A percentile compares a stretch with the other conserved stretches of the same genome.
Evolutionary conservation across 1,140 invertebrate species (phyloP).

Genomic region (Micrasema minimum): DNA sequence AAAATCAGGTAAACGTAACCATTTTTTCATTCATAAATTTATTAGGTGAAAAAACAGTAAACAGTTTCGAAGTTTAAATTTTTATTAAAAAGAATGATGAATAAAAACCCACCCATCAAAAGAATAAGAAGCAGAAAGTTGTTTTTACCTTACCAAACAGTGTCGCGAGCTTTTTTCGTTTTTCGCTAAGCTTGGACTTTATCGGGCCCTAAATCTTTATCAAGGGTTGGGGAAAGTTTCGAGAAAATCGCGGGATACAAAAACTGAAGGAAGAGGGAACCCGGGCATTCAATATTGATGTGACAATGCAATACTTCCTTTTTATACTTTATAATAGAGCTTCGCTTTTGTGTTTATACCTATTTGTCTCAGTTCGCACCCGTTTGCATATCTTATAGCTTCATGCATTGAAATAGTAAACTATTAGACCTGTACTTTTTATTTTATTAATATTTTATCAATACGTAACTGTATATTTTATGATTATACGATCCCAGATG

Average conservation of each 20-base stretch:
- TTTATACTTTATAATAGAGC: slow-evolving; percentile 36
- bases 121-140: slow-evolving; percentile 12
- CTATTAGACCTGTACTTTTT: too few relatives aligned
- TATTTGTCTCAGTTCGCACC: too few relatives aligned
- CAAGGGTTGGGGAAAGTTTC: slow-evolving; percentile 36
- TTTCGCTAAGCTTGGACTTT: slow-evolving; percentile 36
- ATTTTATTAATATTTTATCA: too few relatives aligned
- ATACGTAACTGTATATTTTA: too few relatives aligned
- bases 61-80: not conserved
- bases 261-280: slow-evolving; percentile 42
- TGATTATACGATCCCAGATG: too few relatives aligned
- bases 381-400: too few relatives aligned
- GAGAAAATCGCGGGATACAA: slow-evolving; percentile 27
- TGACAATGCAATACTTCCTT: slow-evolving; percentile 53
- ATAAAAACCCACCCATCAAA: slow-evolving; percentile 13
- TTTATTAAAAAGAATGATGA: slow-evolving; percentile 20
- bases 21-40: too few relatives aligned
- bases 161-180: slow-evolving; percentile 13
- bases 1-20: too few relatives aligned
- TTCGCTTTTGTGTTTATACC: not conserved
- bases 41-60: not conserved
- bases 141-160: slow-evolving; percentile 12
- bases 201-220: slow-evolving; percentile 51
- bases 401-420: too few relatives aligned
- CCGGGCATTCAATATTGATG: slow-evolving; percentile 51